These are phyloP conservation scores for Cheumatopsyche charites DNA, from an alignment of 1,140 invertebrate genomes.

Conservation along the genomic window DNA sequence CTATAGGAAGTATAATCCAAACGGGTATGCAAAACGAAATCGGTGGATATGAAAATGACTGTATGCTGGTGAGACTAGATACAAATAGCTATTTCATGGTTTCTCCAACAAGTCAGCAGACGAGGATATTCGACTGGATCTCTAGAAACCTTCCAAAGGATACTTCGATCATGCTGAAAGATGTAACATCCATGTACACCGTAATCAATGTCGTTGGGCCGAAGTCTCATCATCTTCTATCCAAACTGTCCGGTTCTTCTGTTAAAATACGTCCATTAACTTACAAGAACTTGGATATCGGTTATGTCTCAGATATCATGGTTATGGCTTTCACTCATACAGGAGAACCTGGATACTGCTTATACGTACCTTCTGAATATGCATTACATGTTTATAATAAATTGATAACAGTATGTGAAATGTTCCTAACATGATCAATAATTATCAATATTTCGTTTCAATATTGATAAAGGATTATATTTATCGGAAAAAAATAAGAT, in stretches of 20 bases:
- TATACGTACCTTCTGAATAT: constrained; percentile 82
- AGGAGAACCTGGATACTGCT: constrained; percentile 82
- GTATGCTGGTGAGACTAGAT: constrained; percentile 73
- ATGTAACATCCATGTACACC: constrained; percentile 84
- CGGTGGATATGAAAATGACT: constrained; percentile 85
- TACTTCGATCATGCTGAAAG: constrained; percentile 70
- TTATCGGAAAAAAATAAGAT: too few species aligned
- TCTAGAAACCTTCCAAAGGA: constrained; percentile 69
- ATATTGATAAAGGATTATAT: too few species aligned
- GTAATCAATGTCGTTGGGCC: constrained; percentile 86
- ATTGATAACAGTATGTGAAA: constrained; percentile 63
- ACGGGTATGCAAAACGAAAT: constrained; percentile 82
- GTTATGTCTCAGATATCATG: constrained; percentile 77
- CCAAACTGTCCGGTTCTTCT: constrained; percentile 75
- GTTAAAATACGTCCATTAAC: constrained; percentile 76
- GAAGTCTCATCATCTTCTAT: constrained; percentile 72
- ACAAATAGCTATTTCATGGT: constrained; percentile 82
- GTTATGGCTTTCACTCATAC: constrained; percentile 83
- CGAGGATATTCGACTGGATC: constrained; percentile 77
- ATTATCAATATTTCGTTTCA: constrained; percentile 12
- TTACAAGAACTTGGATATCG: constrained; percentile 77
- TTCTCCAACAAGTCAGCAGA: constrained; percentile 83
- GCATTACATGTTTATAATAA: constrained; percentile 80
- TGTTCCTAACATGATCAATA: background rate
- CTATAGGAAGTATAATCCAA: constrained; percentile 75